Base-by-base conservation (phyloP, 2,113 vertebrate genomes). In the Loxodonta africana region DNA sequence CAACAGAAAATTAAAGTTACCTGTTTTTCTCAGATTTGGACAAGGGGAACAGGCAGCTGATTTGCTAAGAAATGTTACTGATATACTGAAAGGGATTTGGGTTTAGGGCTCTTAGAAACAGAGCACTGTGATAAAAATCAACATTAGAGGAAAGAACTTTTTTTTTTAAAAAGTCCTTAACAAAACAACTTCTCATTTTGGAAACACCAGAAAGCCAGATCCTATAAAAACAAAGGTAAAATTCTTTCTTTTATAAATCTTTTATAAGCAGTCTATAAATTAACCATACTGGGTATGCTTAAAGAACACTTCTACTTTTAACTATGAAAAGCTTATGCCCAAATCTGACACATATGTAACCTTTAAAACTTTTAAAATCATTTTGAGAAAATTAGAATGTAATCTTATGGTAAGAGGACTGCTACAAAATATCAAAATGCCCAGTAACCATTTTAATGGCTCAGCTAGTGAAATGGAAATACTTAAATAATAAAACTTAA, bases 181-280 rank as follows among this genome's bases (percentile, higher is more conserved):
- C 83, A 91, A 96, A 71, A 41, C 86, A 84, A 87, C 57, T 67
- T 96, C 37, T 86, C 53, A 65, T 96, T 98, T 96, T 96, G 83
- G 97, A 97, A 98, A 93, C 67, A 90, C 14, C n/a, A 88, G 46
- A 86, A 95, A 97, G 23, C 67, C 7, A 95, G 88, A 80, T 73
- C 30, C 18, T 78, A 89, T 76, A 44, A 95, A 97, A 97, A 96
- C n/a, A 95, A 60, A 94, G 20, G 33, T 96, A 67, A 97, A 97
- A 91, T 92, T 88, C 20, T 96, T 93, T 90, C 41, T 62, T 92
- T 74, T 83, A 63, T 26, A 85, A 30, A 30, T 90, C 41, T 62
- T 92, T 74, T 83, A 63, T 26, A 85, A 30, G n/a, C 20, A 83
- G 26, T 62, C 18, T 88, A 69, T 80, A 89, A 91, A 95, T 81